phyloP scores from a whole-genome alignment of 2,113 vertebrate species.

The Anoplopoma fimbria region DNA sequence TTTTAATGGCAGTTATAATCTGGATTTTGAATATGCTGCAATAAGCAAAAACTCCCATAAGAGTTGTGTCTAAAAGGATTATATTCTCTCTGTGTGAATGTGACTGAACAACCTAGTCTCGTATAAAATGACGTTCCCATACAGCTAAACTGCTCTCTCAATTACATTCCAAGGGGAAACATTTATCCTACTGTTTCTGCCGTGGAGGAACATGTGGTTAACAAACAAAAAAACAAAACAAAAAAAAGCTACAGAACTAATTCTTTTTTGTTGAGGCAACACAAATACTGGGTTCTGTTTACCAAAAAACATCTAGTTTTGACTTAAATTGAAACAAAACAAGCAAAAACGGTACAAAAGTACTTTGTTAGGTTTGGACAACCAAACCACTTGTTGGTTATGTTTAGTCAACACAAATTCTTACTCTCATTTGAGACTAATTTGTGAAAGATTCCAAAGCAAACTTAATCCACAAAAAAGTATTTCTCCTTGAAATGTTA shows the following conservation, averaged over 20 bases:
- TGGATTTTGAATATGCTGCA: constrained; percentile 53
- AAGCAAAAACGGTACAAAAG: not conserved
- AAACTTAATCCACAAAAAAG: not conserved
- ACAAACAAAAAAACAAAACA: not conserved
- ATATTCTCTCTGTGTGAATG: constrained; percentile 52
- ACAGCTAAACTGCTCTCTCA: not conserved
- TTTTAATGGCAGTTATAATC: constrained; percentile 37
- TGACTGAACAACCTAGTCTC: constrained; percentile 7
- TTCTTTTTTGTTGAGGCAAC: not conserved
- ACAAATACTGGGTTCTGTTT: not conserved
- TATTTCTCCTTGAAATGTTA: not conserved
- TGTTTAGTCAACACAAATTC: not conserved
- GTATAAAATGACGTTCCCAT: not conserved
- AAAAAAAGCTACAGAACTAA: not conserved
- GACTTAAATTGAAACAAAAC: too few species aligned
- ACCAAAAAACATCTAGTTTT: not conserved
- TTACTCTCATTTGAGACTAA: not conserved
- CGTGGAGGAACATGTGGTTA: not conserved
- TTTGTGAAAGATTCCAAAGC: not conserved
- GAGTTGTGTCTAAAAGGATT: constrained; percentile 48
- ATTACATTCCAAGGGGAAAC: not conserved
- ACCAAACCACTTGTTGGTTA: not conserved
- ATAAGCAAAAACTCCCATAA: constrained; percentile 31
- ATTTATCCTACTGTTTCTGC: not conserved
- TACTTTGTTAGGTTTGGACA: not conserved